Conservation (phyloP, 2,797 vertebrate species). For the Smutsia gigantea region DNA sequence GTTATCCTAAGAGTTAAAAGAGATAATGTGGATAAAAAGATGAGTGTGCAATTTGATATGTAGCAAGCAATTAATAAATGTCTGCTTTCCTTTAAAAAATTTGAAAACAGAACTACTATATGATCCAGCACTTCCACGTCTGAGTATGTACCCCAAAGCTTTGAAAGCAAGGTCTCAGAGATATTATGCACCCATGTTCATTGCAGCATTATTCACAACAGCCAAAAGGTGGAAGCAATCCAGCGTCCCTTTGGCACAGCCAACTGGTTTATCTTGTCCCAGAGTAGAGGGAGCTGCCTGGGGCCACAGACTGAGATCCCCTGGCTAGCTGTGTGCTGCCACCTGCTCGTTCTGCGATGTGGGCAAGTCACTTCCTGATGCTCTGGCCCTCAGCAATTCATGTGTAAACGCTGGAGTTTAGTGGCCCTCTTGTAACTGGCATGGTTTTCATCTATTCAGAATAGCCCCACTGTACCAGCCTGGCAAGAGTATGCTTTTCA, state of each 20-base stretch:
- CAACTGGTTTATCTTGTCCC: neutral
- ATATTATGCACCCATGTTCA: neutral
- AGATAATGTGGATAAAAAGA: too few species aligned
- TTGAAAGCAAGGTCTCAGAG: neutral
- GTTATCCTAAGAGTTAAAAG: too few species aligned
- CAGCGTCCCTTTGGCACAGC: neutral
- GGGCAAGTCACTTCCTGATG: neutral
- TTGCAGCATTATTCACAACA: too few species aligned
- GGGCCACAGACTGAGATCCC: neutral
- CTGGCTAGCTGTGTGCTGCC: neutral
- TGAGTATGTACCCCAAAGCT: neutral
- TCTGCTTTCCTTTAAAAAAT: neutral
- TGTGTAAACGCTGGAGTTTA: neutral
- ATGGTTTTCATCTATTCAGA: neutral
- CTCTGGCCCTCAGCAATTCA: neutral
- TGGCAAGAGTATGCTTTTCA: neutral
- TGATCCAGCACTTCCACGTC: neutral
- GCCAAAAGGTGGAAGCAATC: neutral
- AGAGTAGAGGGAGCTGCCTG: neutral
- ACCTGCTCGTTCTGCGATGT: neutral
- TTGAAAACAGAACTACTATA: neutral
- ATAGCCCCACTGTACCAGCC: neutral
- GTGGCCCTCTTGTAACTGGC: neutral
- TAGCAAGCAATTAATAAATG: too few species aligned
- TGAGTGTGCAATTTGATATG: too few species aligned